Evolutionary conservation across 2,888 invertebrate species (phyloP), one percentile per base, ranked within the genome.

Genomic region (Cordilura impudica): DNA sequence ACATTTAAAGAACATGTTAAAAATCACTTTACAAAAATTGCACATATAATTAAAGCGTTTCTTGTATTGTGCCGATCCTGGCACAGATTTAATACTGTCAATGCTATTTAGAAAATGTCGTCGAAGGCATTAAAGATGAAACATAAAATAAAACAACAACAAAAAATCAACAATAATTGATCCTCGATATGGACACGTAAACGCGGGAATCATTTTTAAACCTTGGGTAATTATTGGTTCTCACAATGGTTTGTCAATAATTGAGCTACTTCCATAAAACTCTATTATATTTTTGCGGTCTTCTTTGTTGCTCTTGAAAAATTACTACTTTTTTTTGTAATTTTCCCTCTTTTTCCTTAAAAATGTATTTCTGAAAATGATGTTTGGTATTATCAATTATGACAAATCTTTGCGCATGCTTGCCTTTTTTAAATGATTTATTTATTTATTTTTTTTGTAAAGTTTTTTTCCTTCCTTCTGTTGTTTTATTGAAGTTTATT

Each of bases 331-430:
- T 60, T 63, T 47, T 39, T 51, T 63, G 23, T 39, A 6, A 16
- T 21, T 19, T 45, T 39, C n/a, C 21, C 35, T 51, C n/a, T 53
- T 18, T 45, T 49, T 49, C 19, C 16, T 39, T 8, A 61, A 31
- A n/a, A 21, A 51, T 19, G 18, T 51, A 21, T 56, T 39, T 67
- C 45, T 47, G 16, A 12, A 29, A 10, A 45, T 51, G 19, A 49
- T 29, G 26, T 49, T 61, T 61, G 19, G 85, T 83, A 85, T 87
- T 88, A 88, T 88, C 88, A 88, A 88, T 88, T 88, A 88, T 88
- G 88, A 88, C 88, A 88, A 87, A 88, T 88, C 88, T 88, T 88
- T 87, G 87, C 86, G 87, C 88, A 87, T 88, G 87, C 88, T 84
- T 88, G 87, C 65, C 54, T 81, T 80, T 75, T 63, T 66, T 66